These are phyloP conservation scores for Sebastiscus albofasciatus DNA, from an alignment of 2,797 vertebrate genomes.

Conservation along the genomic window DNA sequence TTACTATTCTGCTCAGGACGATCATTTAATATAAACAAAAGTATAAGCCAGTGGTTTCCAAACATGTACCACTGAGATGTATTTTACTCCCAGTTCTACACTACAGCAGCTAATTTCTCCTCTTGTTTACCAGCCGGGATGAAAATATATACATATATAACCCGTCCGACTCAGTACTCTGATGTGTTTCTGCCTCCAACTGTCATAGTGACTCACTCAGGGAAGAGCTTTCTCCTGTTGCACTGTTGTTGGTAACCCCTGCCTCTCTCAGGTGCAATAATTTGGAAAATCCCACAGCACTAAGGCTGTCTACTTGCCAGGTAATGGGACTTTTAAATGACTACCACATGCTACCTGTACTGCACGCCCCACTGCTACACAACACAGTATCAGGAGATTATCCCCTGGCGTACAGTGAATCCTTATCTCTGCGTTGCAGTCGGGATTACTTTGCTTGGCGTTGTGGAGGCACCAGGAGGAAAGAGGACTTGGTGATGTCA, in stretches of 20 bases:
- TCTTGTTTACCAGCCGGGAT: conserved; percentile 14
- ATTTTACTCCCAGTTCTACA: not conserved
- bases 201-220: conserved; percentile 42
- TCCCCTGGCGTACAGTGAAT: conserved; percentile 51
- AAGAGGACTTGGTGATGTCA: conserved; percentile 48
- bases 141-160: conserved; percentile 31
- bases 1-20: not conserved
- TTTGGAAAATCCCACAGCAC: conserved; percentile 59
- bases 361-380: conserved; percentile 44
- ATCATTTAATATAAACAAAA: not conserved
- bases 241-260: conserved; percentile 53
- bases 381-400: conserved; percentile 71
- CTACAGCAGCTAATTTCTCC: conserved; percentile 10
- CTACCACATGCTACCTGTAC: conserved; percentile 52
- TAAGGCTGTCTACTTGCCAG: conserved; percentile 40
- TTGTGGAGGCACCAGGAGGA: conserved; percentile 39
- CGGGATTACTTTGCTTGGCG: conserved; percentile 59
- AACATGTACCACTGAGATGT: not conserved
- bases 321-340: conserved; percentile 67
- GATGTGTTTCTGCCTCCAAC: conserved; percentile 48
- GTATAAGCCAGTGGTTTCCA: not conserved
- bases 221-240: conserved; percentile 18
- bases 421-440: conserved; percentile 76
- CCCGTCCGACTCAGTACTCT: conserved; percentile 16
- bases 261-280: conserved; percentile 58